A percentile compares a stretch with the other conserved stretches of the same genome.
Evolutionary conservation across 2,888 invertebrate genomes (phyloP).

Genomic region (Elmis aenea): DNA sequence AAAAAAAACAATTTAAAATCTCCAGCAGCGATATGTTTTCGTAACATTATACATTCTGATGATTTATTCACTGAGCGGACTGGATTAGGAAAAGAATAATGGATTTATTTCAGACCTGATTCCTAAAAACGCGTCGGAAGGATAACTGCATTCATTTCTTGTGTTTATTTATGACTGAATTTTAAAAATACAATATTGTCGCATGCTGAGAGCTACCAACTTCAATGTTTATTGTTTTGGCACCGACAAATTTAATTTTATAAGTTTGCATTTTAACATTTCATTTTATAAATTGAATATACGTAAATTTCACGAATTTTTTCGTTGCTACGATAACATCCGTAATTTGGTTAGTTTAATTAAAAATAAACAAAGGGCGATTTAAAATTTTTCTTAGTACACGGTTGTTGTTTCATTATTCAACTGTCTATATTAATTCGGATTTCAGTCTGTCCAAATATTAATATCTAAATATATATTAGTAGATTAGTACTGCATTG

Average conservation of each 20-base stretch:
- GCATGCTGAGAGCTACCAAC: constrained; percentile 25
- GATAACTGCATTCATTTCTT: constrained; percentile 36
- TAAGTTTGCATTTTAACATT: too few species aligned
- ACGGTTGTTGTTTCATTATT: too few species aligned
- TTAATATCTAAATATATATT: too few species aligned
- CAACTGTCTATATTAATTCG: too few species aligned
- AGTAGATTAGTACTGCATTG: too few species aligned
- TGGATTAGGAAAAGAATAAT: constrained; percentile 35
- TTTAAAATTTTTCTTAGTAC: too few species aligned
- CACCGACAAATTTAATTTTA: constrained; percentile 26
- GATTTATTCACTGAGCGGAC: constrained; percentile 31
- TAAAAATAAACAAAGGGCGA: too few species aligned
- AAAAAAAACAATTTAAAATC: constrained; percentile 20
- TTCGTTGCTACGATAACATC: too few species aligned
- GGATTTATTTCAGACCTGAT: constrained; percentile 34
- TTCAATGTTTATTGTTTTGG: constrained; percentile 35
- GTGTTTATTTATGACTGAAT: constrained; percentile 33
- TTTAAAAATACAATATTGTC: constrained; percentile 27
- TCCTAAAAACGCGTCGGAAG: constrained; percentile 32
- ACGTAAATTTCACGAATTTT: too few species aligned
- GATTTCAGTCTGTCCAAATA: too few species aligned
- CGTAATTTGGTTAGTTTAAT: too few species aligned
- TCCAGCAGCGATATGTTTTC: constrained; percentile 27
- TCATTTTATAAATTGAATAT: too few species aligned
- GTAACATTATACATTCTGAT: constrained; percentile 28